A percentile compares a stretch with the other conserved stretches of the same genome.
phyloP scores from a whole-genome alignment of 1,140 invertebrate genomes.

The Trypoxylus dichotomus region DNA sequence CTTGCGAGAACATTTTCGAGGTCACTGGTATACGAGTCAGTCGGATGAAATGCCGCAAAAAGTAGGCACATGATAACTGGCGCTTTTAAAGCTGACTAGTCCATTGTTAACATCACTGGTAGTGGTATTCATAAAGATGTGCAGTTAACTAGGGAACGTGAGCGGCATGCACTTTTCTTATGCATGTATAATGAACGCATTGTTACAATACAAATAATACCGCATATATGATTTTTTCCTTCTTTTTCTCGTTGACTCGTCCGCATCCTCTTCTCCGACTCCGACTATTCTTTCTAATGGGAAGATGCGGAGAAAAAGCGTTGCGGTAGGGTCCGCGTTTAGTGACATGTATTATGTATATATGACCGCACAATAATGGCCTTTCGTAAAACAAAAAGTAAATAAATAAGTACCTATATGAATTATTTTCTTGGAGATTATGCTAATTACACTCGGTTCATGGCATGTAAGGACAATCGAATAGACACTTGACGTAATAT shows the following conservation, averaged over 20 bases:
- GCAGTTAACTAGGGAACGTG: conserved; percentile 47
- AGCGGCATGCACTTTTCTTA: conserved; percentile 41
- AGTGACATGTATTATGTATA: conserved; percentile 25
- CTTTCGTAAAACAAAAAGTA: conserved; percentile 16
- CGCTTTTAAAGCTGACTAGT: conserved; percentile 41
- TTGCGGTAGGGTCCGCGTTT: conserved; percentile 8
- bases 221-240: conserved; percentile 28
- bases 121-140: conserved; percentile 47
- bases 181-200: conserved; percentile 46
- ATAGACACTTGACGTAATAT: conserved; percentile 9
- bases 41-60: conserved; percentile 38
- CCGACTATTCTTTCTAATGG: neutral
- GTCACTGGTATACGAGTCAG: conserved; percentile 21
- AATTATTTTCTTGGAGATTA: conserved; percentile 19
- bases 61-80: conserved; percentile 34
- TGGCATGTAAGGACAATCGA: neutral
- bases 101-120: conserved; percentile 45
- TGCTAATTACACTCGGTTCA: neutral
- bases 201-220: conserved; percentile 48
- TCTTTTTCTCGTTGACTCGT: neutral
- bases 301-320: neutral
- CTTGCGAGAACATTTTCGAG: conserved; percentile 23
- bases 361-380: conserved; percentile 23
- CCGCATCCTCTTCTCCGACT: neutral
- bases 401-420: conserved; percentile 23